These are phyloP conservation scores for Manis crassicaudata DNA, from an alignment of 2,797 vertebrate genomes.

Conservation along the genomic window DNA sequence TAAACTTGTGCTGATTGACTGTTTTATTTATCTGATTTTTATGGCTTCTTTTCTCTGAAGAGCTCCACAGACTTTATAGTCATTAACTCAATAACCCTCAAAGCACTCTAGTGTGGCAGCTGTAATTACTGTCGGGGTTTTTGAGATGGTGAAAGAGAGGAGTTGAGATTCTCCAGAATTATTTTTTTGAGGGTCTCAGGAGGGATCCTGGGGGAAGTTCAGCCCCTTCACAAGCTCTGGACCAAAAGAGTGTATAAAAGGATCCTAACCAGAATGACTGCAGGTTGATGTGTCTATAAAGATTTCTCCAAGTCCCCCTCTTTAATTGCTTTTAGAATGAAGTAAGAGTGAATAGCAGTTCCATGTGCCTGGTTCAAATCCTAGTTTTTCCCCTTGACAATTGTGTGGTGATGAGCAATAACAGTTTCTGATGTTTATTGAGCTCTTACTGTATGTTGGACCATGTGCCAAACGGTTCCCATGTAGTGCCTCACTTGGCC, in stretches of 20 bases:
- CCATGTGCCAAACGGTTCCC: background rate
- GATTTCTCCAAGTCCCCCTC: background rate
- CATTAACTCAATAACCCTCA: conserved; percentile 78
- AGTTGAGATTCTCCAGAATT: conserved; percentile 30
- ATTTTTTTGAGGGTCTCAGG: conserved; percentile 37
- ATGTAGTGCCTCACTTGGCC: background rate
- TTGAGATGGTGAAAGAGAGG: conserved; percentile 48
- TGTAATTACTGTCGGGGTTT: conserved; percentile 69
- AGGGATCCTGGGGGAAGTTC: background rate
- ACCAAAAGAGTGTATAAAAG: background rate
- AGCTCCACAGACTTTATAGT: conserved; percentile 69
- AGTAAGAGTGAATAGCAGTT: background rate
- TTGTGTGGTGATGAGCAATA: background rate
- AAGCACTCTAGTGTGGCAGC: conserved; percentile 63
- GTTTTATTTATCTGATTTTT: conserved; percentile 79
- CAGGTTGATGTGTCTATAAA: background rate
- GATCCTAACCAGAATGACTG: background rate
- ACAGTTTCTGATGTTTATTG: background rate
- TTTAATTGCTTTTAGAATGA: background rate
- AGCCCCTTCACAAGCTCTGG: background rate
- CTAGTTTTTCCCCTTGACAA: background rate
- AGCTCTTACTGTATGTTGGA: background rate
- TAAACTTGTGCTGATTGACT: conserved; percentile 75
- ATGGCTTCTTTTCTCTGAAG: conserved; percentile 75
- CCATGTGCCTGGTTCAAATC: background rate